Evolutionary conservation across 2,888 invertebrate species (phyloP).

Genomic region (Mamestra brassicae): DNA sequence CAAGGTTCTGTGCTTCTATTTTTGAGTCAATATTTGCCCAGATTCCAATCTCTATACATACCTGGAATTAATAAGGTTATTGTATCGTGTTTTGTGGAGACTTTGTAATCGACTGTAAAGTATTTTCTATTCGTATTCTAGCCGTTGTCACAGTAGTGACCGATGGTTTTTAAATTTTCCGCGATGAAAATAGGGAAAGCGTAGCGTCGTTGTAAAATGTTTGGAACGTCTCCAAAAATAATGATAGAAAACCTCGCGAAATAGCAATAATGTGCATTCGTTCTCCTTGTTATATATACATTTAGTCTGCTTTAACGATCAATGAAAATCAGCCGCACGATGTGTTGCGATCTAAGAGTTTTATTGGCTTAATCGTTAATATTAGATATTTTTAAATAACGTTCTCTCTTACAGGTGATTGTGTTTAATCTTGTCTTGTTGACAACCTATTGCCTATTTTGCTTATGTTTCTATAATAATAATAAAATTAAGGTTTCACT

Average conservation of each 20-base stretch:
- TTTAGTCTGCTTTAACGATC: conserved; percentile 61
- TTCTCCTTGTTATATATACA: conserved; percentile 68
- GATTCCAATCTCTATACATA: not conserved
- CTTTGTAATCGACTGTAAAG: conserved; percentile 89
- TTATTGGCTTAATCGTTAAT: conserved; percentile 46
- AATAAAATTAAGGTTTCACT: too few relatives aligned
- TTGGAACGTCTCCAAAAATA: conserved; percentile 87
- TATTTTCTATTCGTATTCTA: conserved; percentile 88
- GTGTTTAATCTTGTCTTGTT: conserved; percentile 8
- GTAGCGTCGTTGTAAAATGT: conserved; percentile 87
- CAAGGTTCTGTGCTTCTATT: conserved; percentile 12
- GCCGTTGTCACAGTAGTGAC: conserved; percentile 89
- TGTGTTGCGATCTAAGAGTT: conserved; percentile 38
- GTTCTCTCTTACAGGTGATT: conserved; percentile 23
- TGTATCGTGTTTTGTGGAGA: conserved; percentile 63
- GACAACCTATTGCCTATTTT: conserved; percentile 15
- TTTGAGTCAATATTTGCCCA: not conserved
- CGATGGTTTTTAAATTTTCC: conserved; percentile 90
- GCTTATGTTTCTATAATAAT: not conserved
- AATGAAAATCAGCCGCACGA: conserved; percentile 59
- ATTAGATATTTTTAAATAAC: conserved; percentile 34
- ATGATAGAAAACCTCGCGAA: conserved; percentile 86
- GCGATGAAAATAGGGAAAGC: conserved; percentile 91
- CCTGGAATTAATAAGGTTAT: conserved; percentile 32
- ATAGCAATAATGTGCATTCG: conserved; percentile 81